phyloP scores from a whole-genome alignment of 2,888 invertebrate species.

The Pterobdella sp. region DNA sequence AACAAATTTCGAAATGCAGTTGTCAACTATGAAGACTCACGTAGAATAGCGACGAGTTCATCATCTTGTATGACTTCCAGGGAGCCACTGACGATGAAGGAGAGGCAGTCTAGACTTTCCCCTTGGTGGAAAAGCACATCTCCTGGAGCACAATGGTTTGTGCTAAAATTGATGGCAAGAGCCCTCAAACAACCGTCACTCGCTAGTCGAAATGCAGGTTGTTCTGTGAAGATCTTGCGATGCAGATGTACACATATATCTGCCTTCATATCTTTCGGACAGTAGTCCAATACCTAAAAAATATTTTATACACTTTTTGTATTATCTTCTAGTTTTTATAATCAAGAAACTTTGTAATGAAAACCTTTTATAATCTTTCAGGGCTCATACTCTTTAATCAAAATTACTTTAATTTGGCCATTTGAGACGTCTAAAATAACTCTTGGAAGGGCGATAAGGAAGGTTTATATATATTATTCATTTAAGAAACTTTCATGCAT shows the following conservation, averaged over 20 bases:
- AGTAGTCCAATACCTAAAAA: conserved; percentile 89
- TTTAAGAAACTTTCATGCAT: too few species aligned
- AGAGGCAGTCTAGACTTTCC: conserved; percentile 93
- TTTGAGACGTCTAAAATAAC: too few species aligned
- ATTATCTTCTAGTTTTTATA: too few species aligned
- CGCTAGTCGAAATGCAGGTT: conserved; percentile 63
- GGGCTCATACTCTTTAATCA: too few species aligned
- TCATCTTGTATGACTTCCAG: conserved; percentile 99
- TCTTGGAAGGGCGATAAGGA: too few species aligned
- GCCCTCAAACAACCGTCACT: conserved; percentile 79
- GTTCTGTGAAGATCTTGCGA: conserved; percentile 72
- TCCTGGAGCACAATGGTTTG: conserved; percentile 87
- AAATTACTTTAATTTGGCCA: too few species aligned
- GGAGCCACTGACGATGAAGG: conserved; percentile 97
- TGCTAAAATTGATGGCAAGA: conserved; percentile 55
- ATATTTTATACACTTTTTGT: too few species aligned
- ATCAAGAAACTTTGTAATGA: too few species aligned
- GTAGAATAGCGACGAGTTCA: conserved; percentile 95
- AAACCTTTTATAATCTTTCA: too few species aligned
- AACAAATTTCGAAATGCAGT: too few species aligned
- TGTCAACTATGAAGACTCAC: too few species aligned
- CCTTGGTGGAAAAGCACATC: conserved; percentile 98
- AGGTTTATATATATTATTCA: too few species aligned
- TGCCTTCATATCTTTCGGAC: conserved; percentile 99
- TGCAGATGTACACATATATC: conserved; percentile 99